Evolutionary conservation across 2,797 vertebrate genomes (phyloP), one percentile per base, ranked within the genome.

Genomic region (Rhinoraja longicauda): DNA sequence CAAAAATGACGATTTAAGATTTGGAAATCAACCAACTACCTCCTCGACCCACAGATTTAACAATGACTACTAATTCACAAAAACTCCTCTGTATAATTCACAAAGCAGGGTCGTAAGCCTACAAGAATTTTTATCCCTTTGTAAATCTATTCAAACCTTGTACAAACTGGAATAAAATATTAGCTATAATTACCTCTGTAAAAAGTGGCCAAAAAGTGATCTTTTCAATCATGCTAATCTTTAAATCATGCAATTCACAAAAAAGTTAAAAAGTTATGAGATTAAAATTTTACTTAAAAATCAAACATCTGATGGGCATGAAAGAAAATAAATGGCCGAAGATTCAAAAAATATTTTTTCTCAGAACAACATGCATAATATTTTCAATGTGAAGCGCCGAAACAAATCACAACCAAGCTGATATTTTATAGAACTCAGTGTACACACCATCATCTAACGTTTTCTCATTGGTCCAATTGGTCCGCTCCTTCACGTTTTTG

Each of bases 391-490:
- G 6, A 29, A 62, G 36, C 36, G 7, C 59, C 62, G 6, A 36
- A 6, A 67, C 2, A 67, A 21, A 36, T 36, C 1, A 1, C 15
- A 62, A 62, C 57, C 57, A 64, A 86, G 29, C 19, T 64, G 6
- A 67, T 13, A 15, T n/a, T 86, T 84, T 86, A 15, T 36, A 67
- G 17, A 88, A 88, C 1, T 88, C 57, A 64, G 62, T 15, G 39
- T 62, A 95, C 96, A 96, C 94, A 99, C 99, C 99, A 0, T 99
- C 99, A 93, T 99, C 99, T 95, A 99, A 97, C 0, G 99, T 99
- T 95, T 99, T 99, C 94, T 99, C 99, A n/a, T 99, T 99, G 62
- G 99, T 99, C 99, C 99, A 99, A 96, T 99, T 99, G 94, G 99
- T 99, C 94, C 99, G 97, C 94, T 99, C 99, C 95, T 99, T 99